Base-by-base conservation (phyloP, 2,797 vertebrate genomes). In the Rousettus madagascariensis region DNA sequence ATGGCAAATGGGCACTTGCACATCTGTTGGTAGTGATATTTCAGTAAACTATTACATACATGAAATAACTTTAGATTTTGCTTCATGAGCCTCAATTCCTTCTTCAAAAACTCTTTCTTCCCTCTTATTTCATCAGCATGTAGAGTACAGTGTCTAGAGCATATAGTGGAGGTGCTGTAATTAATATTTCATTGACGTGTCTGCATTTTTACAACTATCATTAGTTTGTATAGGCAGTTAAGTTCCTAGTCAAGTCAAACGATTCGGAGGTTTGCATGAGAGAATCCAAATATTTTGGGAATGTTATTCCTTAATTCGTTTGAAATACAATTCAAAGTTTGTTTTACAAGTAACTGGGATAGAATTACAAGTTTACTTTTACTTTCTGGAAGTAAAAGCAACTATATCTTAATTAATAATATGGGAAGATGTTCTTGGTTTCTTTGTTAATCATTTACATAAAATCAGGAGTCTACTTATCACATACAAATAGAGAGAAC, bases 401-500 rank as follows among this genome's bases (percentile, higher is more conserved):
- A 94, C 95, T 87, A 57, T 8, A 57, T 97, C 96, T 97, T 95
- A 97, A 74, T 97, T 97, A 97, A 95, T 97, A 97, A 97, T 98
- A 93, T 89, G 17, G 41, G 51, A 84, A 72, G 88, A 94, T 94
- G 4, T 46, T 97, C 97, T 95, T 26, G 65, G 79, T 95, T 97
- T 95, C 84, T 96, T 94, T 96, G 97, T 97, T 98, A 98, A 97
- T 97, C 86, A 57, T 95, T 96, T 97, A 90, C 86, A 97, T 96
- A 97, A 98, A 98, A 96, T 97, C 41, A 85, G 82, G 84, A 95
- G 41, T 79, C 84, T 97, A 95, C 97, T 97, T 96, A 96, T 98
- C 97, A 97, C 89, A 95, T 96, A 94, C 87, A 97, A 97, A 97
- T 92, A 97, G 94, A 84, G 95, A 97, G 98, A 97, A 94, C 28